phyloP scores from a whole-genome alignment of 2,888 invertebrate species.

The Drosophila peninsularis region DNA sequence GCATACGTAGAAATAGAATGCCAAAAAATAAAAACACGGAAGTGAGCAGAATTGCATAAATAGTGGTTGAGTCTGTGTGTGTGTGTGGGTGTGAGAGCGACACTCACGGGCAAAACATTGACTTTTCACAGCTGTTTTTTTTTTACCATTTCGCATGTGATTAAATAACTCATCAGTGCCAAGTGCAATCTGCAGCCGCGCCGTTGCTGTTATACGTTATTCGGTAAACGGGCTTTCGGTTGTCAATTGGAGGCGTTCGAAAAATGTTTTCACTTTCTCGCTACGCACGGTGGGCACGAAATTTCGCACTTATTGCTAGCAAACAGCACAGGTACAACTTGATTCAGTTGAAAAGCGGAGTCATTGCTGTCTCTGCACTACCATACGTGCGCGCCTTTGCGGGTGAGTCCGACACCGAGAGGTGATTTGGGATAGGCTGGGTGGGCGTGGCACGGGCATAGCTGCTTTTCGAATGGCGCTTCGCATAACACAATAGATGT shows the following conservation, averaged over 20 bases:
- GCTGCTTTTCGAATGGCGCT: neutral
- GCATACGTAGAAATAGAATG: slow-evolving; percentile 54
- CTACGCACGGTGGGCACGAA: slow-evolving; percentile 67
- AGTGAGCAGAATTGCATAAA: slow-evolving; percentile 65
- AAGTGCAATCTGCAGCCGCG: slow-evolving; percentile 56
- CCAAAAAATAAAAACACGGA: slow-evolving; percentile 60
- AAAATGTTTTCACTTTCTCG: slow-evolving; percentile 81
- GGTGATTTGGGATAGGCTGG: neutral
- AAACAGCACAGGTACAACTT: slow-evolving; percentile 40
- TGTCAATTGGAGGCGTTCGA: slow-evolving; percentile 59
- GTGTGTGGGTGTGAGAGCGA: slow-evolving; percentile 29
- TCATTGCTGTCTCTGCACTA: slow-evolving; percentile 35
- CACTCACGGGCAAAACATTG: slow-evolving; percentile 59
- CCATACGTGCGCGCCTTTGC: slow-evolving; percentile 51
- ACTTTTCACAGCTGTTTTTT: slow-evolving; percentile 44
- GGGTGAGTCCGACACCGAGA: slow-evolving; percentile 52
- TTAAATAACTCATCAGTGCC: slow-evolving; percentile 70
- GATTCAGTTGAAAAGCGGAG: slow-evolving; percentile 41
- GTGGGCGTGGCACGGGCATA: slow-evolving; percentile 25
- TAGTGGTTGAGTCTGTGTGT: slow-evolving; percentile 42
- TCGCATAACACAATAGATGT: slow-evolving; percentile 21
- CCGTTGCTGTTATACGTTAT: slow-evolving; percentile 23
- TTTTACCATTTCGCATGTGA: slow-evolving; percentile 48
- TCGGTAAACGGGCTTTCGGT: slow-evolving; percentile 29
- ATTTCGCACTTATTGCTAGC: slow-evolving; percentile 52